Conservation (phyloP, 2,797 vertebrate genomes). For the Myotis planiceps region DNA sequence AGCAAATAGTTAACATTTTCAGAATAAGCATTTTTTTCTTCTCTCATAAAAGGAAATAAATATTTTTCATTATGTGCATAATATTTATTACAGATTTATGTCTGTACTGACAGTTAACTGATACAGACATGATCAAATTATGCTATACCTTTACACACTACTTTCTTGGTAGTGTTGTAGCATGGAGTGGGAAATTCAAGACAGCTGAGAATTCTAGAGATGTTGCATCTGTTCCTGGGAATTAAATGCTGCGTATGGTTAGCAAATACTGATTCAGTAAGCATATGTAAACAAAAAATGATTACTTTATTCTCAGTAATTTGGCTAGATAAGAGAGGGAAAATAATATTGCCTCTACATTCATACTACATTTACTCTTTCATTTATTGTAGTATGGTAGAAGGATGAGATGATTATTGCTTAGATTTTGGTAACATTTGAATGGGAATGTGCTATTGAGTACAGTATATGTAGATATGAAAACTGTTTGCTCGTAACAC, state of each 20-base stretch:
- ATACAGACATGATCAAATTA: not conserved
- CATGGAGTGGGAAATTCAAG: slow-evolving; percentile 68
- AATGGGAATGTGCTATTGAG: not conserved
- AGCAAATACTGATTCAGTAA: slow-evolving; percentile 64
- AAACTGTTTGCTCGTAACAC: not conserved
- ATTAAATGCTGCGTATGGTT: slow-evolving; percentile 77
- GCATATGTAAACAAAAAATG: slow-evolving; percentile 70
- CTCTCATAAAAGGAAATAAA: slow-evolving; percentile 16
- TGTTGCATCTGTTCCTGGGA: slow-evolving; percentile 82
- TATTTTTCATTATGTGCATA: not conserved
- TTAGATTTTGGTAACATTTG: not conserved
- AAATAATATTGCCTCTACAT: not conserved
- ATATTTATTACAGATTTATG: not conserved
- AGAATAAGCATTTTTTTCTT: not conserved
- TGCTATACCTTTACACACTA: slow-evolving; percentile 1
- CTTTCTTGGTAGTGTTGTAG: slow-evolving; percentile 68
- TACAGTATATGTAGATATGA: not conserved
- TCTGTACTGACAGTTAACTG: slow-evolving; percentile 24
- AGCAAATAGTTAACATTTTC: not conserved
- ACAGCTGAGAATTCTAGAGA: slow-evolving; percentile 84
- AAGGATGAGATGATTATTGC: not conserved
- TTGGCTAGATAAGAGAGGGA: not conserved
- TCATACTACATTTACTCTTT: not conserved
- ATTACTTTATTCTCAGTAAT: slow-evolving; percentile 75
- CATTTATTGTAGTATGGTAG: not conserved